These are phyloP conservation scores for Xiphydria camelus DNA, from an alignment of 2,888 invertebrate species.

Conservation along the genomic window DNA sequence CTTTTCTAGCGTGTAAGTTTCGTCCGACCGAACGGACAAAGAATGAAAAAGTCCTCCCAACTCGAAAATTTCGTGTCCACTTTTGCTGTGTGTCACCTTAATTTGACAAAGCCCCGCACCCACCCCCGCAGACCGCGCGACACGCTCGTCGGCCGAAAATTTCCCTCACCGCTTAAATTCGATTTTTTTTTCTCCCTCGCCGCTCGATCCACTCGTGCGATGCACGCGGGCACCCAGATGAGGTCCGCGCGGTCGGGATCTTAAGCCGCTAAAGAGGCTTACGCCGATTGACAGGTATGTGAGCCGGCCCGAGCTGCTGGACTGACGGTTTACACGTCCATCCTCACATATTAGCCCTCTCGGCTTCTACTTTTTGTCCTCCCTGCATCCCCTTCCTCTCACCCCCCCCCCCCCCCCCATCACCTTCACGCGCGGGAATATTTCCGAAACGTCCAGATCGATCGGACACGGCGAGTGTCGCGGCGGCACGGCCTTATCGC, in stretches of 20 bases:
- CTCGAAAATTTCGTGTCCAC: background rate
- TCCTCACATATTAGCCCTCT: conserved; percentile 30
- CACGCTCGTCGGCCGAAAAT: background rate
- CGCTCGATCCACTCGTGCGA: background rate
- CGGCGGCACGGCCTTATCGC: too few relatives aligned
- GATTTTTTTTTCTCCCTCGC: too few relatives aligned
- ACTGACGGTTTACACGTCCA: conserved; percentile 36
- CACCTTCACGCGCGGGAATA: background rate
- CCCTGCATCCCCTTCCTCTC: background rate
- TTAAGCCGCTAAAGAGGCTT: conserved; percentile 18
- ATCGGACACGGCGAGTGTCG: too few relatives aligned
- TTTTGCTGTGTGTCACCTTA: background rate
- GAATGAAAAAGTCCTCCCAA: too few relatives aligned
- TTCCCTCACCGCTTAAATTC: too few relatives aligned
- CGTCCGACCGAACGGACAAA: too few relatives aligned
- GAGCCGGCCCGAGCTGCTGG: conserved; percentile 26
- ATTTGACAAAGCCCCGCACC: background rate
- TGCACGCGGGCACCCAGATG: background rate
- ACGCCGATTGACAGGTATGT: conserved; percentile 37
- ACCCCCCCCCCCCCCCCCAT: background rate
- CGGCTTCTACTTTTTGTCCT: background rate
- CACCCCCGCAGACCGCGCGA: too few relatives aligned
- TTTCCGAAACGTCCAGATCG: background rate
- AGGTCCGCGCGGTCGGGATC: background rate
- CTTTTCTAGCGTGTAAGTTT: too few relatives aligned